A percentile compares a stretch with the other conserved stretches of the same genome.
Conservation (phyloP, 2,113 vertebrate genomes). For the Colaptes auratus region DNA sequence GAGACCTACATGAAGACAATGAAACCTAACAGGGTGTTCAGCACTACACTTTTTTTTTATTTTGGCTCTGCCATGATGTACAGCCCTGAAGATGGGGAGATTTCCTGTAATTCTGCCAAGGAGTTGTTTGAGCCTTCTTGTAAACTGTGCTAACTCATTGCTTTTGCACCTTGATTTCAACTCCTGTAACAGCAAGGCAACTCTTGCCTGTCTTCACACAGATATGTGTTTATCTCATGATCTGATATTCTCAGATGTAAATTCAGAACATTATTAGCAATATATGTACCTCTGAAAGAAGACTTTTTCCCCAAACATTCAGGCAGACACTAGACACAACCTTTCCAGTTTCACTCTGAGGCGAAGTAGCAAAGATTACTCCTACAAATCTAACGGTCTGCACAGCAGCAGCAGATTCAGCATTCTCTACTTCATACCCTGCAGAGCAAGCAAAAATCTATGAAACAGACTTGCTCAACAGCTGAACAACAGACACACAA, state of each 20-base stretch:
- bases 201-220: background rate
- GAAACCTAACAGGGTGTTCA: accelerated
- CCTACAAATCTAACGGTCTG: background rate
- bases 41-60: background rate
- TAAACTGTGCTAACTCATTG: background rate
- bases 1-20: background rate
- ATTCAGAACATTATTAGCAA: background rate
- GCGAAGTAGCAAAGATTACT: background rate
- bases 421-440: background rate
- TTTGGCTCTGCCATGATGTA: background rate
- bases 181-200: background rate
- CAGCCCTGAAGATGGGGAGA: background rate
- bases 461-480: background rate
- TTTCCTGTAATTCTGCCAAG: background rate
- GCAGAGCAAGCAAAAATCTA: background rate
- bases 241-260: background rate
- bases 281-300: background rate
- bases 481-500: conserved; percentile 1
- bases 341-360: background rate
- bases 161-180: background rate
- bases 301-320: background rate
- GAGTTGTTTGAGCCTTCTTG: background rate
- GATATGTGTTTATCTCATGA: background rate
- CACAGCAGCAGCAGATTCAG: background rate
- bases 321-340: accelerated